phyloP scores from a whole-genome alignment of 2,888 invertebrate species.

The Coelinius sp. region DNA sequence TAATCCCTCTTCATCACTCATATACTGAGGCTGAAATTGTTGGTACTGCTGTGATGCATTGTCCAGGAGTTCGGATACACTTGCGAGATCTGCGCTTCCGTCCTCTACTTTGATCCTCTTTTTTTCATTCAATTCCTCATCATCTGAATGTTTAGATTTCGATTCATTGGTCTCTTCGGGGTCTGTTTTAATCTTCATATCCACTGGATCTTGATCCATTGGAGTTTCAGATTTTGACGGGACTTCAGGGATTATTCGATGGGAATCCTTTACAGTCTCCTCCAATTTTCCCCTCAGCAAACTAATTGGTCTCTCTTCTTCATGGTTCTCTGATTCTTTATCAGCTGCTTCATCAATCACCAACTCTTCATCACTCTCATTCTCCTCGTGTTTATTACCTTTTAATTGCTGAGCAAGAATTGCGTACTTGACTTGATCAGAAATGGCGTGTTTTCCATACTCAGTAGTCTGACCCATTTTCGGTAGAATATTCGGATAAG shows the following conservation, averaged over 20 bases:
- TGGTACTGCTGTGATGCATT: slow-evolving; percentile 77
- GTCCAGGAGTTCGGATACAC: slow-evolving; percentile 82
- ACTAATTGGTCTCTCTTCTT: slow-evolving; percentile 54
- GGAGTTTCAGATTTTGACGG: slow-evolving; percentile 41
- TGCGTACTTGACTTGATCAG: slow-evolving; percentile 82
- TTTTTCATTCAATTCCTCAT: slow-evolving; percentile 45
- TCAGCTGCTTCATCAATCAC: slow-evolving; percentile 78
- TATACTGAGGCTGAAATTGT: slow-evolving; percentile 65
- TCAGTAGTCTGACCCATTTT: slow-evolving; percentile 63
- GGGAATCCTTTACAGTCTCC: slow-evolving; percentile 46
- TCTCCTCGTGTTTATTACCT: slow-evolving; percentile 72
- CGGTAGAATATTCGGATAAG: slow-evolving; percentile 54
- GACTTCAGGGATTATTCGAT: background rate
- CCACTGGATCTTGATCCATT: slow-evolving; percentile 50
- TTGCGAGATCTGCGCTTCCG: slow-evolving; percentile 77
- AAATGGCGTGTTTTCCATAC: slow-evolving; percentile 71
- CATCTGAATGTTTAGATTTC: background rate
- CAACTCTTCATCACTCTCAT: slow-evolving; percentile 79
- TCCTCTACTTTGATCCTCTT: slow-evolving; percentile 66
- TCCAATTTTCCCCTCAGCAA: slow-evolving; percentile 63
- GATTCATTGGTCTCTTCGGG: slow-evolving; percentile 53
- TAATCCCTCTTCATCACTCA: slow-evolving; percentile 83
- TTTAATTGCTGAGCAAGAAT: slow-evolving; percentile 85
- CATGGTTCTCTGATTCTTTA: slow-evolving; percentile 51
- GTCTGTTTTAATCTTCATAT: slow-evolving; percentile 45